These are phyloP conservation scores for Thunnus thynnus DNA, from an alignment of 2,113 vertebrate genomes.

Conservation along the genomic window DNA sequence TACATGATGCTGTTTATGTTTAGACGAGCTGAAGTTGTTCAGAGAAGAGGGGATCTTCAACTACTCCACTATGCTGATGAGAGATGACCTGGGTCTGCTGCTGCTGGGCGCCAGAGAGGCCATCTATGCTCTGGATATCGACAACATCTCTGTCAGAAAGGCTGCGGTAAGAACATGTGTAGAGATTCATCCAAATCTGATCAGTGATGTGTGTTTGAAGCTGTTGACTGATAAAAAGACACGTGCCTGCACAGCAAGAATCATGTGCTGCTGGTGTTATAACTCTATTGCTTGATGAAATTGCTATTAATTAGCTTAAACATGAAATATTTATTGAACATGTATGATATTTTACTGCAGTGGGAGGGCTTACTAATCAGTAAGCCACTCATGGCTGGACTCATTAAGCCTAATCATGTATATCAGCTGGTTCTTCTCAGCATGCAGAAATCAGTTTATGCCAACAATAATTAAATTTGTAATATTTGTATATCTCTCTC, in stretches of 20 bases:
- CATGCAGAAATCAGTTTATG: neutral
- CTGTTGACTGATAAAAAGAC: neutral
- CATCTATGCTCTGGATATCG: constrained; percentile 83
- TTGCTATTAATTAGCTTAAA: constrained; percentile 23
- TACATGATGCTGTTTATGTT: constrained; percentile 18
- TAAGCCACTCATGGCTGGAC: neutral
- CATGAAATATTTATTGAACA: constrained; percentile 11
- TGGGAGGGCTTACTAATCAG: constrained; percentile 3
- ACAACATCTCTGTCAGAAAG: constrained; percentile 76
- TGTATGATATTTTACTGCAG: constrained; percentile 10
- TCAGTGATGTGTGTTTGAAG: neutral
- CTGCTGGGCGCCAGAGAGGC: constrained; percentile 86
- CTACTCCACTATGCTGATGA: constrained; percentile 84
- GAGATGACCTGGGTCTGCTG: constrained; percentile 78
- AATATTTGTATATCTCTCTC: neutral
- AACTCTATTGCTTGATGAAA: neutral
- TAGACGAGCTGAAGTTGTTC: constrained; percentile 78
- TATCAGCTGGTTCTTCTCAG: neutral
- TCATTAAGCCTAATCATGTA: neutral
- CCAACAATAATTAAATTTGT: neutral
- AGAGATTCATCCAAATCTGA: neutral
- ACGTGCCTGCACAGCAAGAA: neutral
- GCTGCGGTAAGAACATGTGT: constrained; percentile 66
- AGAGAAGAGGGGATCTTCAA: constrained; percentile 76
- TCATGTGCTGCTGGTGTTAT: no score